These are phyloP conservation scores for Brachionus plicatilis DNA, from an alignment of 1,140 invertebrate genomes.

Conservation along the genomic window DNA sequence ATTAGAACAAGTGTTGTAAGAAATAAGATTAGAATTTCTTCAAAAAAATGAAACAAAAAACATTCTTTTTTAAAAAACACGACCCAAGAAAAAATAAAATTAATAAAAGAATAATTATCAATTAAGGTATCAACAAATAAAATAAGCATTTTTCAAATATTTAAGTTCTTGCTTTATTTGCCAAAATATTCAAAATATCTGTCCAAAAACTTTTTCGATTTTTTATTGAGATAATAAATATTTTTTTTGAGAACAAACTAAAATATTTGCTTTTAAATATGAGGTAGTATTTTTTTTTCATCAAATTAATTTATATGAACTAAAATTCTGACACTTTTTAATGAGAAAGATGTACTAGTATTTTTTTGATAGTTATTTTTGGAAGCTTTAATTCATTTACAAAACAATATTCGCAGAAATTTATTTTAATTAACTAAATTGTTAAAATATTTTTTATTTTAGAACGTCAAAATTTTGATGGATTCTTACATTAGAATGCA, in stretches of 20 bases:
- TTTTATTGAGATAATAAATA: background rate
- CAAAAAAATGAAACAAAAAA: too few species aligned
- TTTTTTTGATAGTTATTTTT: background rate
- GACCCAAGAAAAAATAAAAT: too few species aligned
- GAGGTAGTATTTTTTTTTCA: background rate
- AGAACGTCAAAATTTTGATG: constrained; percentile 8
- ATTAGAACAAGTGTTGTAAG: too few species aligned
- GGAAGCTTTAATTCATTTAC: background rate
- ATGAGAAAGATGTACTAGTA: background rate
- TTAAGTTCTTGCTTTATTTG: too few species aligned
- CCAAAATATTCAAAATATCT: too few species aligned
- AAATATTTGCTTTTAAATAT: background rate
- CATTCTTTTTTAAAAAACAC: too few species aligned
- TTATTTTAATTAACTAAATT: background rate
- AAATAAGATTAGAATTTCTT: too few species aligned
- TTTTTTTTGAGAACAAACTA: background rate
- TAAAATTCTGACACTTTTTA: background rate
- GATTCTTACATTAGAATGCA: constrained; percentile 6
- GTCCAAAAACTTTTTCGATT: background rate
- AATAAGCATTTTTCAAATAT: too few species aligned
- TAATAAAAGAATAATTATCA: too few species aligned
- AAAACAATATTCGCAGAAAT: background rate
- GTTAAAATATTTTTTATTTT: background rate
- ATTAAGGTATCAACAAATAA: too few species aligned
- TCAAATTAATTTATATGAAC: background rate